These are phyloP conservation scores for Siphamia tubifer DNA, from an alignment of 2,113 vertebrate genomes.

Conservation along the genomic window DNA sequence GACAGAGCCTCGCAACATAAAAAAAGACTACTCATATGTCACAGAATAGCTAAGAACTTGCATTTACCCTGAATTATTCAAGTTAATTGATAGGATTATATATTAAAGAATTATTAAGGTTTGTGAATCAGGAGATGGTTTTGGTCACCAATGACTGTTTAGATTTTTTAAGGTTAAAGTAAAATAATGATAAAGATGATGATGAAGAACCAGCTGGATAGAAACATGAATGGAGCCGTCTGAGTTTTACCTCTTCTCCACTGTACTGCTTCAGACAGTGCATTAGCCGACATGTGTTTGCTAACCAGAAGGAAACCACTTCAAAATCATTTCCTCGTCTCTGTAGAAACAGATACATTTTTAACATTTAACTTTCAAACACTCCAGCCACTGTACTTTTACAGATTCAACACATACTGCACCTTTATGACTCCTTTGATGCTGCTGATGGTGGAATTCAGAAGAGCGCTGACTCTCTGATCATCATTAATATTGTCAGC, in stretches of 20 bases:
- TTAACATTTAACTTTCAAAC: neutral
- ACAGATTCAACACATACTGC: neutral
- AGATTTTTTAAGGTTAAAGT: too few species aligned
- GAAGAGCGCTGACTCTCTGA: conserved; percentile 87
- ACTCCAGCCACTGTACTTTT: neutral
- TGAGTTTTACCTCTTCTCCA: conserved; percentile 87
- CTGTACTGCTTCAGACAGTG: conserved; percentile 97
- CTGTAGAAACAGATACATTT: conserved; percentile 68
- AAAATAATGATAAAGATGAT: too few species aligned
- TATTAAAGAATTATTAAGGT: too few species aligned
- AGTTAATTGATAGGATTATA: too few species aligned
- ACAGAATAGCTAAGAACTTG: too few species aligned
- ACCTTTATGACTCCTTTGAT: conserved; percentile 97
- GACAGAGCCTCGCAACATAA: too few species aligned
- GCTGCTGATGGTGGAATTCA: conserved; percentile 92
- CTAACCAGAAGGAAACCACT: conserved; percentile 95
- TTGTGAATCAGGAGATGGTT: too few species aligned
- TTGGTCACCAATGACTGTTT: too few species aligned
- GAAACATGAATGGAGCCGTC: neutral
- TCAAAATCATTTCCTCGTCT: conserved; percentile 92
- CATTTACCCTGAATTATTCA: too few species aligned
- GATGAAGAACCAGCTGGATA: too few species aligned
- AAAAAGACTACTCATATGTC: too few species aligned
- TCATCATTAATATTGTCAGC: conserved; percentile 93
- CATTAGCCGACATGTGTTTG: conserved; percentile 91